These are phyloP conservation scores for Hylaea fasciaria DNA, from an alignment of 2,888 invertebrate species.

Conservation along the genomic window DNA sequence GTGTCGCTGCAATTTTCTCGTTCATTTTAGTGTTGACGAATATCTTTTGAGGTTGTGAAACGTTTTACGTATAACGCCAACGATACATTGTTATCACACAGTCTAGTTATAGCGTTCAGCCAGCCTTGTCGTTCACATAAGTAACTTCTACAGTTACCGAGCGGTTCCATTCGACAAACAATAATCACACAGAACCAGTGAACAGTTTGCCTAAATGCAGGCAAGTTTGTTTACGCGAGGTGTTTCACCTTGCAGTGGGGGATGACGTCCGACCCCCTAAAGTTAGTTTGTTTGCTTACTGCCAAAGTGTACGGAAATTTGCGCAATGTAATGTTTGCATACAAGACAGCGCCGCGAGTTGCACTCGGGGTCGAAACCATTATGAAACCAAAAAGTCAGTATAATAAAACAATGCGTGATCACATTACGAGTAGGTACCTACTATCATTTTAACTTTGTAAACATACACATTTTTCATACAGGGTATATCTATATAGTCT, in stretches of 20 bases:
- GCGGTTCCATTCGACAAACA: background rate
- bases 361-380: slow-evolving; percentile 21
- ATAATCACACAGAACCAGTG: slow-evolving; percentile 9
- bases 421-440: too few relatives aligned
- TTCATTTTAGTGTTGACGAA: too few relatives aligned
- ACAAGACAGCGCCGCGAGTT: slow-evolving; percentile 14
- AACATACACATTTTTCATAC: too few relatives aligned
- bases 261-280: slow-evolving; percentile 36
- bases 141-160: too few relatives aligned
- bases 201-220: slow-evolving; percentile 18
- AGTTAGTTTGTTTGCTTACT: slow-evolving; percentile 39
- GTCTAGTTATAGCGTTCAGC: too few relatives aligned
- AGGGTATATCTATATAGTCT: too few relatives aligned
- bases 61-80: too few relatives aligned
- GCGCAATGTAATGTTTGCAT: slow-evolving; percentile 33
- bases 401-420: background rate
- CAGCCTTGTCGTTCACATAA: too few relatives aligned
- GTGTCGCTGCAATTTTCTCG: background rate
- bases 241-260: slow-evolving; percentile 34
- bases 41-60: too few relatives aligned
- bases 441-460: too few relatives aligned
- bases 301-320: slow-evolving; percentile 40
- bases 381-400: background rate
- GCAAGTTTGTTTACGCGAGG: slow-evolving; percentile 23
- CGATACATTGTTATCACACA: too few relatives aligned